These are phyloP conservation scores for Chironomus striatipennis DNA, from an alignment of 1,140 invertebrate genomes.

Conservation along the genomic window DNA sequence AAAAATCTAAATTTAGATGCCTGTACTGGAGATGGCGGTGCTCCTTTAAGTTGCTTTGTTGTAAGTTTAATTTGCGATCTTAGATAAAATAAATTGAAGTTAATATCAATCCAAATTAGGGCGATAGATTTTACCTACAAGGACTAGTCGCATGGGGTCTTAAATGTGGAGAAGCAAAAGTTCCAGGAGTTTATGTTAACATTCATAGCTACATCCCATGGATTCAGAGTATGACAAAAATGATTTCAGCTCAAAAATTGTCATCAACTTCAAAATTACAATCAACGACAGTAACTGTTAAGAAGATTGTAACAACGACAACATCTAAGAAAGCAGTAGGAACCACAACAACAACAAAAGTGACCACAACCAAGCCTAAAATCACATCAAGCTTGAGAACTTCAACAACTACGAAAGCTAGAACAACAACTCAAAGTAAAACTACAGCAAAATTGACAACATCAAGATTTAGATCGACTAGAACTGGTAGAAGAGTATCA, in stretches of 20 bases:
- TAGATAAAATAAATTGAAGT: too few species aligned
- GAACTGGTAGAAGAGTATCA: too few species aligned
- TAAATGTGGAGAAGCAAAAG: conserved; percentile 51
- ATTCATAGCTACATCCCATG: conserved; percentile 51
- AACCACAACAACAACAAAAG: too few species aligned
- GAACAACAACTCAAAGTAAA: not conserved
- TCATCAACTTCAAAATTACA: too few species aligned
- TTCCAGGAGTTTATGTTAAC: conserved; percentile 62
- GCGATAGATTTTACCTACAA: conserved; percentile 49
- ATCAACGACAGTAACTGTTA: not conserved
- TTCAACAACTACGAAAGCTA: not conserved
- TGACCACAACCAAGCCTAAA: too few species aligned
- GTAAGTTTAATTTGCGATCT: not conserved
- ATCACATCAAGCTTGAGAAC: not conserved
- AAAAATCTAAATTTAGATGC: not conserved
- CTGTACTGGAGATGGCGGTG: conserved; percentile 59
- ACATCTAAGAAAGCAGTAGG: too few species aligned
- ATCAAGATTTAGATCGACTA: not conserved
- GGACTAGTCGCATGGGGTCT: conserved; percentile 70
- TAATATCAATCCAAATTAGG: too few species aligned
- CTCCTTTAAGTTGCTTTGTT: conserved; percentile 55
- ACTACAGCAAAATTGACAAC: not conserved
- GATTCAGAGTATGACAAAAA: conserved; percentile 42
- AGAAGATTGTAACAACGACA: not conserved
- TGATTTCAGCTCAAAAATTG: not conserved